These are phyloP conservation scores for Turnix velox DNA, from an alignment of 2,113 vertebrate genomes.

Conservation along the genomic window DNA sequence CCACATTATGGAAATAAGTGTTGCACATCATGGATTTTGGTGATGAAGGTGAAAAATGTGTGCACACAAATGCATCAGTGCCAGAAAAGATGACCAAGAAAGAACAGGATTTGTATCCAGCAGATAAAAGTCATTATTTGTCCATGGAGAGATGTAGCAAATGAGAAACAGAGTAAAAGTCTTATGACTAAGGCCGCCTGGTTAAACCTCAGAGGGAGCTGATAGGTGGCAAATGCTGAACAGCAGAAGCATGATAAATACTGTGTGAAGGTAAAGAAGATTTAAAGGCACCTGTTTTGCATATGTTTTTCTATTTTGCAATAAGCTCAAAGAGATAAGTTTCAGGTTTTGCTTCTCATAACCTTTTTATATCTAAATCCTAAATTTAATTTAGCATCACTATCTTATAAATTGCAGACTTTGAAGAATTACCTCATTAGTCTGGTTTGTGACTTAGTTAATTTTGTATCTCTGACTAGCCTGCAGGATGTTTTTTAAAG, in stretches of 20 bases:
- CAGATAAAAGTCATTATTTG: not conserved
- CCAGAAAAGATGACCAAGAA: not conserved
- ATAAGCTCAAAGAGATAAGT: not conserved
- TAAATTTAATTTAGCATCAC: not conserved
- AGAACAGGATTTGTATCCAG: not conserved
- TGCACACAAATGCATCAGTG: not conserved
- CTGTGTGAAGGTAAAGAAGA: not conserved
- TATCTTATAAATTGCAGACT: not conserved
- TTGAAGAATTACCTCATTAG: not conserved
- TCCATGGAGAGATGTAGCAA: not conserved
- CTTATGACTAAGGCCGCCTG: not conserved
- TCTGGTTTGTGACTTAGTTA: not conserved
- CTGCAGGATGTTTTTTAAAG: not conserved
- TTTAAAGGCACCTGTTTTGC: not conserved
- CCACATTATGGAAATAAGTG: not conserved
- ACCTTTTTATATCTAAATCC: not conserved
- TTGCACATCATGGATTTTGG: fast-evolving
- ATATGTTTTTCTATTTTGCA: not conserved
- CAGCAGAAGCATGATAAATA: not conserved
- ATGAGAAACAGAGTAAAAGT: not conserved
- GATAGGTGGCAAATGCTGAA: not conserved
- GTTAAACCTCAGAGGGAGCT: not conserved
- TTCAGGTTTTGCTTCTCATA: not conserved
- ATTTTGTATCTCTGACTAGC: not conserved
- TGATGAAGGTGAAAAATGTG: not conserved